Base-by-base conservation (phyloP, 1,140 invertebrate species). In the Holcopasites calliopsidis region DNA sequence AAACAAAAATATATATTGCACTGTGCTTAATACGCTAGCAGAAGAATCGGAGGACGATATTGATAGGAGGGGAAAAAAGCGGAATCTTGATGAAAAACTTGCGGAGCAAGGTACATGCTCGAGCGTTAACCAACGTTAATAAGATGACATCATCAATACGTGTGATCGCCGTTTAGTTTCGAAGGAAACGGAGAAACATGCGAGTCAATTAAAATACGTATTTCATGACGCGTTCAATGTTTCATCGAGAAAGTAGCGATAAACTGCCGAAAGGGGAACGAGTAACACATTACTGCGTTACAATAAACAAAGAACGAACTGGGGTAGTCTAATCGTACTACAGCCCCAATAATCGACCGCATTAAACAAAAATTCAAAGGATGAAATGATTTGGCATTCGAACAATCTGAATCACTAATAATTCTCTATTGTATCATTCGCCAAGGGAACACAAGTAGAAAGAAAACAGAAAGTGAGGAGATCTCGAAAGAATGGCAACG, bases 121-220 rank as follows among this genome's bases (percentile, higher is more conserved):
- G n/a, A n/a, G 47, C 2, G 64, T 58, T 60, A 70, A 76, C 28
- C 40, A 26, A 31, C 44, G 54, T 26, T 70, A 76, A 76, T 42
- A 1, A 33, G 16, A 26, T 76, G 33, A 52, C 33, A 52, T 52
- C 35, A 52, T 26, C 21, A 16, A 44, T 23, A 7, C 16, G 21
- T 3, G 21, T n/a, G n/a, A 69, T 33, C 26, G 10, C 21, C 6
- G 13, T n/a, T 23, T 23, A 6, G 21, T 49, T 58, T 58, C 16
- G n/a, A 23, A 40, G 13, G 33, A 55, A 40, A 26, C 21, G 16
- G 31, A 6, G 23, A 40, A 66, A 16, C 3, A 33, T 7, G 38
- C 5, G 38, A 16, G 13, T 1, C 21, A 28, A 55, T 49, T 49
- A 49, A 18, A n/a, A 49, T n/a, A 7, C 44, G 21, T 5, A 5